Conservation (phyloP, 2,113 vertebrate genomes). For the Corythaixoides concolor region DNA sequence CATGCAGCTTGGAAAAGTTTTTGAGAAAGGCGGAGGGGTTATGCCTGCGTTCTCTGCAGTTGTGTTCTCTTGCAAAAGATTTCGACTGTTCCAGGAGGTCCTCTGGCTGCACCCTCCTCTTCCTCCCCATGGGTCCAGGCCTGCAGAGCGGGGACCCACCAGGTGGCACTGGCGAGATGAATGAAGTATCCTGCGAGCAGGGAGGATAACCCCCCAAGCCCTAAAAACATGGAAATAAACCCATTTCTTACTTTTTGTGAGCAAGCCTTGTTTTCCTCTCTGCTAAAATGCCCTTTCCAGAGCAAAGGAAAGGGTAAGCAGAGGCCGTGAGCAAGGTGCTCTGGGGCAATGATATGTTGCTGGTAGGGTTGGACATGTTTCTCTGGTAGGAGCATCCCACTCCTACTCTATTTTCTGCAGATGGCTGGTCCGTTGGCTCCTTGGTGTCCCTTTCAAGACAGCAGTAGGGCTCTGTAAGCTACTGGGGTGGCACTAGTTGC, state of each 20-base stretch:
- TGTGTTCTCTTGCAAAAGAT: neutral
- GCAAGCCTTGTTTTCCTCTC: neutral
- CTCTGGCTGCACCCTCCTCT: neutral
- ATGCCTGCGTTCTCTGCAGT: neutral
- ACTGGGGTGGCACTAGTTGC: neutral
- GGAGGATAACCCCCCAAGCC: neutral
- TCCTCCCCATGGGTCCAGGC: neutral
- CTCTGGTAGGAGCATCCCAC: neutral
- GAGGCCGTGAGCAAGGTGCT: neutral
- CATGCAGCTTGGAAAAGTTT: neutral
- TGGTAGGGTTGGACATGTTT: neutral
- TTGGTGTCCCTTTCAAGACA: neutral
- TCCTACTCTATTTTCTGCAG: neutral
- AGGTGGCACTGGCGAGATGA: neutral
- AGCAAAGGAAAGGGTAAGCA: neutral
- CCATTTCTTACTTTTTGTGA: neutral
- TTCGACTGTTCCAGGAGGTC: neutral
- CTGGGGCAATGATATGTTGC: neutral
- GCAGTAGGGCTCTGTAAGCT: neutral
- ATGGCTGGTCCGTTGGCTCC: fast-evolving
- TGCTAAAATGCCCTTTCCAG: neutral
- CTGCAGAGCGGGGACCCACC: neutral
- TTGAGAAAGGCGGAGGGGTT: neutral
- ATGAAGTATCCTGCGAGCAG: neutral
- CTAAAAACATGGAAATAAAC: neutral